A percentile compares a stretch with the other conserved stretches of the same genome.
Evolutionary conservation across 1,140 invertebrate genomes (phyloP).

Genomic region (Aphaenogaster ashmeadi): DNA sequence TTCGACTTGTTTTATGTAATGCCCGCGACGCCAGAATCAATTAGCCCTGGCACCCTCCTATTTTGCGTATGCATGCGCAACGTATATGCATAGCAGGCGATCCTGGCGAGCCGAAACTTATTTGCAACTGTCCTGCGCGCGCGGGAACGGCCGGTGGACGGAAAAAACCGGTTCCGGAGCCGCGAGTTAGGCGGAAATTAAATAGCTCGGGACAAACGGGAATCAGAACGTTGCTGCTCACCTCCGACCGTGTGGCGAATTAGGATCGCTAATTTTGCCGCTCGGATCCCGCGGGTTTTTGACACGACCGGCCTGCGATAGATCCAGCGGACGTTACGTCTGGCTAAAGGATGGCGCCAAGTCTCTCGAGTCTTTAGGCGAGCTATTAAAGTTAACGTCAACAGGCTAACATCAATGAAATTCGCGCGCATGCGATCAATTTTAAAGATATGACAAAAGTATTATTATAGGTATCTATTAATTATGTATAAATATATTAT

Average conservation of each 20-base stretch:
- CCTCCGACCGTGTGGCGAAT: constrained; percentile 46
- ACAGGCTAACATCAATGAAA: neutral
- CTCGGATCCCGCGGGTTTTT: constrained; percentile 50
- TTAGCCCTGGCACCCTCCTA: constrained; percentile 78
- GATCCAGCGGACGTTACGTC: neutral
- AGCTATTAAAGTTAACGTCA: constrained; percentile 34
- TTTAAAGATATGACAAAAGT: neutral
- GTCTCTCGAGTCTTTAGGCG: neutral
- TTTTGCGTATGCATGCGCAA: constrained; percentile 75
- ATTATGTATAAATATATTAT: neutral
- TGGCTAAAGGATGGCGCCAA: constrained; percentile 19
- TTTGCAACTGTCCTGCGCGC: constrained; percentile 74
- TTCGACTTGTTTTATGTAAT: constrained; percentile 81
- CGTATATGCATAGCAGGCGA: constrained; percentile 68
- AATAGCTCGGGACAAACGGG: constrained; percentile 70
- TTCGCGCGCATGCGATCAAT: neutral
- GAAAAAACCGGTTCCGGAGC: constrained; percentile 69
- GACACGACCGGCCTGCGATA: constrained; percentile 25
- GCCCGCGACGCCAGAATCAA: constrained; percentile 80
- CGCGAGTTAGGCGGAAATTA: constrained; percentile 74
- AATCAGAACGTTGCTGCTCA: constrained; percentile 47
- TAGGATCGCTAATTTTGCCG: constrained; percentile 69
- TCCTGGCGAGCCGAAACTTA: constrained; percentile 69
- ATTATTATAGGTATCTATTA: neutral
- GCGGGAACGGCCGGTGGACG: constrained; percentile 55